Percentiles rank a stretch among this genome's conserved stretches.
Conservation (phyloP, 2,888 invertebrate species). For the Cistogaster globosa region DNA sequence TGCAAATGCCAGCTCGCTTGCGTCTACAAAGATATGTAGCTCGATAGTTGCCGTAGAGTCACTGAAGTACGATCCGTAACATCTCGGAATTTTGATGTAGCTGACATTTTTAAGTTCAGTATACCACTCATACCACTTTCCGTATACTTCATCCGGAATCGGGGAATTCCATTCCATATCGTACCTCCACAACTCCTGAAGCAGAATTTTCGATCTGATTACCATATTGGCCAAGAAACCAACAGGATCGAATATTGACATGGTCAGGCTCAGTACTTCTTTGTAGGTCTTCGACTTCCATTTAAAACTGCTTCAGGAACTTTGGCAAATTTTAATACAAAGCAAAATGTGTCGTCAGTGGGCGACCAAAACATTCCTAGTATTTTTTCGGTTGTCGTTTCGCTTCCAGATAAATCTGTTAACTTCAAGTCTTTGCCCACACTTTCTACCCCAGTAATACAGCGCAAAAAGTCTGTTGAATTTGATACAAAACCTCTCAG, state of each 20-base stretch:
- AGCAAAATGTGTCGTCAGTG: constrained; percentile 18
- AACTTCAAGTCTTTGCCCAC: not conserved
- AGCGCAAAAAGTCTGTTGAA: constrained; percentile 16
- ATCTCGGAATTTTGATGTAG: not conserved
- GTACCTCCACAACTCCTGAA: too few relatives aligned
- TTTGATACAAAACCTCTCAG: constrained; percentile 63
- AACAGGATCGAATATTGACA: constrained; percentile 6
- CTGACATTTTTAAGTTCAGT: constrained; percentile 17
- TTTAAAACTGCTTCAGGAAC: constrained; percentile 39
- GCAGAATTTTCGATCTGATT: constrained; percentile 28
- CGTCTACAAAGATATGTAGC: constrained; percentile 20
- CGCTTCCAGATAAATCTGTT: not conserved
- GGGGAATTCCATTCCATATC: too few relatives aligned
- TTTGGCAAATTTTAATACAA: constrained; percentile 50
- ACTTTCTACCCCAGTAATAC: not conserved
- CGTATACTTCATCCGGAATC: too few relatives aligned
- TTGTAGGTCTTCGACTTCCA: constrained; percentile 46
- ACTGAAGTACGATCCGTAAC: not conserved
- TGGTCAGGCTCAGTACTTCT: constrained; percentile 42
- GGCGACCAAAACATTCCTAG: not conserved
- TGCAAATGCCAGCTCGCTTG: constrained; percentile 10
- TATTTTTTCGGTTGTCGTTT: constrained; percentile 1
- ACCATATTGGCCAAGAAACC: constrained; percentile 53
- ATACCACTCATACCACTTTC: constrained; percentile 30
- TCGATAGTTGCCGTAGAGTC: not conserved